A percentile compares a stretch with the other conserved stretches of the same genome.
These are phyloP conservation scores for Octomys mimax DNA, from an alignment of 2,797 vertebrate genomes.

Conservation along the genomic window DNA sequence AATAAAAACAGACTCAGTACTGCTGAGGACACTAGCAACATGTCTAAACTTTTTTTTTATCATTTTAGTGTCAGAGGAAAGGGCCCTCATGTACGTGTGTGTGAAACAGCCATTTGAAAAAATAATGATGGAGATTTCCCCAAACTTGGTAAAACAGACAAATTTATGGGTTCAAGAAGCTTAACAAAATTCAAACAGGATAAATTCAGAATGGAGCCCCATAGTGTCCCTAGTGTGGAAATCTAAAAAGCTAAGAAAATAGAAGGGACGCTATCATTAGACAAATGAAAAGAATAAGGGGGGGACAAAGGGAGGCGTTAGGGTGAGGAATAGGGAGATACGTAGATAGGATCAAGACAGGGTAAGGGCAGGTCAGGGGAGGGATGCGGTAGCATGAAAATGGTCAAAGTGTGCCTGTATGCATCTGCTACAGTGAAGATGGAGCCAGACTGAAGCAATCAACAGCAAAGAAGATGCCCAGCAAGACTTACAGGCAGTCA, in stretches of 20 bases:
- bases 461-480: neutral
- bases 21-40: neutral
- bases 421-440: neutral
- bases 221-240: neutral
- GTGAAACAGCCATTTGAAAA: neutral
- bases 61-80: neutral
- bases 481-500: neutral
- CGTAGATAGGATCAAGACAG: neutral
- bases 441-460: neutral
- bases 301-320: neutral
- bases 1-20: neutral
- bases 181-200: neutral
- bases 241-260: neutral
- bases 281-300: neutral
- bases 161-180: neutral
- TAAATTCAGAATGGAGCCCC: neutral
- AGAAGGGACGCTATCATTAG: neutral
- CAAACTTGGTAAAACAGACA: conserved; percentile 10
- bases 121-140: neutral
- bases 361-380: neutral
- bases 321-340: neutral
- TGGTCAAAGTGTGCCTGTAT: neutral
- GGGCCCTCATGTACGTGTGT: neutral
- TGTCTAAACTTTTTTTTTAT: conserved; percentile 2
- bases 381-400: neutral